Percentiles rank a stretch among this genome's conserved stretches.
Conservation (phyloP, 2,888 invertebrate species). For the Drosophila meridionalis region DNA sequence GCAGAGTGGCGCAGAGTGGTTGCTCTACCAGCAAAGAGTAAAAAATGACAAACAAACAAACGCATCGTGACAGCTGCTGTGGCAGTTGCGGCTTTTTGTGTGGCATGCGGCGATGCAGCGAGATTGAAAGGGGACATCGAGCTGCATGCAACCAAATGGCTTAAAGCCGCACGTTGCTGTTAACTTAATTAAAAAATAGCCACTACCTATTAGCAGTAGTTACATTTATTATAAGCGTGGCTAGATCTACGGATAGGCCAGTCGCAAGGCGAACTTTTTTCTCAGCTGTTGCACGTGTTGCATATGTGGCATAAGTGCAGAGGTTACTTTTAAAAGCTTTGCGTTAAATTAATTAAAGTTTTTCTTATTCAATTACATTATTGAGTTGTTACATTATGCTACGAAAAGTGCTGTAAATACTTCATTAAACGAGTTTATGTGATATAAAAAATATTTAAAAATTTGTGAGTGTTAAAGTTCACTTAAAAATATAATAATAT, state of each 20-base stretch:
- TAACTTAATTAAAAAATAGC: conserved; percentile 48
- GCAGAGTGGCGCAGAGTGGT: neutral
- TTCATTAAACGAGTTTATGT: too few relatives aligned
- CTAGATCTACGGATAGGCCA: neutral
- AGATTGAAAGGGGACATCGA: conserved; percentile 17
- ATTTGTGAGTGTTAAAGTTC: too few relatives aligned
- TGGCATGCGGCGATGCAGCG: conserved; percentile 33
- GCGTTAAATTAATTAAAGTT: neutral
- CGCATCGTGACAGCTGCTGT: conserved; percentile 19
- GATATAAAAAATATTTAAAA: too few relatives aligned
- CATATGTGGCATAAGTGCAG: neutral
- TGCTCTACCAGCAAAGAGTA: conserved; percentile 18
- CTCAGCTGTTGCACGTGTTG: neutral
- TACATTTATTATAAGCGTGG: neutral
- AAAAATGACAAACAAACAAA: conserved; percentile 49
- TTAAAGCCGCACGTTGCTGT: conserved; percentile 23
- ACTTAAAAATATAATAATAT: too few relatives aligned
- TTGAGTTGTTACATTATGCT: too few relatives aligned
- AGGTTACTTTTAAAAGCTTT: neutral
- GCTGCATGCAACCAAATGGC: conserved; percentile 29
- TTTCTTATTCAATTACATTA: neutral
- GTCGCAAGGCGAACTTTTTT: neutral
- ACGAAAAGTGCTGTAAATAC: too few relatives aligned
- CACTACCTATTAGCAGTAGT: conserved; percentile 28
- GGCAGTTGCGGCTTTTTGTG: conserved; percentile 39